phyloP scores from a whole-genome alignment of 1,140 invertebrate genomes.

The Aphidius ervi region DNA sequence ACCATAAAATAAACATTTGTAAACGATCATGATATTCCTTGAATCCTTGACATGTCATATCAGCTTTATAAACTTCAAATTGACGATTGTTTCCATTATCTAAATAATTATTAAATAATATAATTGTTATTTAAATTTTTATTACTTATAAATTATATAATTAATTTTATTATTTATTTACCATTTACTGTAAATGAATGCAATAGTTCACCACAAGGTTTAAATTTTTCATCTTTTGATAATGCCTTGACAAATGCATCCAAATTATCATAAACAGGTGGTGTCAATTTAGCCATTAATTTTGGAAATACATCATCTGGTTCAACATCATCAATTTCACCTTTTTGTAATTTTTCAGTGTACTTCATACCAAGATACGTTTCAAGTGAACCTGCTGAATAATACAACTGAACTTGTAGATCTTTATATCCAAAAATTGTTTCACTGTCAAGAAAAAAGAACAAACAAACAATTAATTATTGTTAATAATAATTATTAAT shows the following conservation, averaged over 20 bases:
- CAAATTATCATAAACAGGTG: constrained; percentile 63
- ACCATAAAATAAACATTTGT: constrained; percentile 92
- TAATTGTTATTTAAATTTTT: constrained; percentile 14
- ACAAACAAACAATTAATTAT: constrained; percentile 23
- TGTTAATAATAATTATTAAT: background rate
- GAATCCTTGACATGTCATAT: constrained; percentile 69
- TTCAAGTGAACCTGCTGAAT: constrained; percentile 74
- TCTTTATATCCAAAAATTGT: constrained; percentile 91
- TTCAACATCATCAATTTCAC: constrained; percentile 58
- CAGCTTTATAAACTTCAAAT: constrained; percentile 80
- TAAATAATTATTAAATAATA: constrained; percentile 20
- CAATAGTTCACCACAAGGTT: constrained; percentile 66
- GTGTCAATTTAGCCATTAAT: constrained; percentile 59
- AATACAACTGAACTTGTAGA: constrained; percentile 74
- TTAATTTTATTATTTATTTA: constrained; percentile 15
- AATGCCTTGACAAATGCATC: constrained; percentile 66
- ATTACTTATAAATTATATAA: background rate
- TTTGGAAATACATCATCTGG: constrained; percentile 78
- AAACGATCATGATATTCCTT: constrained; percentile 75
- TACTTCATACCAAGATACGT: constrained; percentile 69
- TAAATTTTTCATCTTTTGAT: constrained; percentile 68
- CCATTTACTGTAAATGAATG: constrained; percentile 57
- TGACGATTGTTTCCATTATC: constrained; percentile 55
- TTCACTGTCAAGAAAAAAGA: constrained; percentile 60
- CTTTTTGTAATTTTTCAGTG: constrained; percentile 57